Conservation (phyloP, 2,113 vertebrate species). For the Holacanthus passer region DNA sequence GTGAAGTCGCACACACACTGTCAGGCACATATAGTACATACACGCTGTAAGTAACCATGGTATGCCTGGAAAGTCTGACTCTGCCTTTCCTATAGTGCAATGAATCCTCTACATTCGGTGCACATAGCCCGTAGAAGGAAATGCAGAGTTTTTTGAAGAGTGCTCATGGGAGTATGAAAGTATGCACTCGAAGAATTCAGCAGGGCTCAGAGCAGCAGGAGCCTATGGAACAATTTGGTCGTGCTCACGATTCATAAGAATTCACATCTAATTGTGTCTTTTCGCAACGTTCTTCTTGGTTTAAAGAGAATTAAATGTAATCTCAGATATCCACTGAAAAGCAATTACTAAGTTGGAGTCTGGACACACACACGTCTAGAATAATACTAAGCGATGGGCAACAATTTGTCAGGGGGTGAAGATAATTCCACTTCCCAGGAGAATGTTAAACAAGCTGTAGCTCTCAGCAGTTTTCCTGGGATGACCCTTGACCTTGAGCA, state of each 20-base stretch:
- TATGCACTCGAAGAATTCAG: slow-evolving; percentile 72
- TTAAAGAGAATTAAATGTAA: slow-evolving; percentile 32
- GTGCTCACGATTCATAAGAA: slow-evolving; percentile 62
- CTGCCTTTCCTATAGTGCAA: slow-evolving; percentile 53
- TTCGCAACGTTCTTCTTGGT: slow-evolving; percentile 20
- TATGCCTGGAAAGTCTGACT: slow-evolving; percentile 63
- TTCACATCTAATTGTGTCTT: slow-evolving; percentile 51
- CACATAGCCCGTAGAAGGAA: slow-evolving; percentile 73
- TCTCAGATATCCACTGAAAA: slow-evolving; percentile 37
- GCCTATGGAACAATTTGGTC: slow-evolving; percentile 52
- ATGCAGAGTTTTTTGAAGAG: slow-evolving; percentile 60
- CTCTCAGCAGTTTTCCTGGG: slow-evolving; percentile 70
- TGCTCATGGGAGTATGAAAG: slow-evolving; percentile 78
- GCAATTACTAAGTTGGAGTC: slow-evolving; percentile 31
- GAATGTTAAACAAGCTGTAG: slow-evolving; percentile 79
- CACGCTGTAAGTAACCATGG: slow-evolving; percentile 20
- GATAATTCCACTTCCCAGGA: slow-evolving; percentile 78
- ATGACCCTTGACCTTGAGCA: slow-evolving; percentile 77
- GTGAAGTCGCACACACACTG: not conserved
- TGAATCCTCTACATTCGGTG: slow-evolving; percentile 57
- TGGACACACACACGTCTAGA: slow-evolving; percentile 38
- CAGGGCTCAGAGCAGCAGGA: slow-evolving; percentile 68
- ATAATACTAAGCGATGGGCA: slow-evolving; percentile 51
- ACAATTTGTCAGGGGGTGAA: slow-evolving; percentile 78
- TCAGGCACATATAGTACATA: slow-evolving; percentile 40